A percentile compares a stretch with the other conserved stretches of the same genome.
Conservation (phyloP, 2,113 vertebrate genomes). For the chimpanzee (Pan troglodytes) region NHGRI_mPanTro3-v2.1_pri NC_072398.2:158761001-158761500, state of each 20-base stretch:
- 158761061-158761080: conserved; percentile 50
- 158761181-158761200: conserved; percentile 73
- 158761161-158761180: conserved; percentile 76
- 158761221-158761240: conserved; percentile 56
- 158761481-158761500: background rate
- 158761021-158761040: conserved; percentile 1
- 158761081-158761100: conserved; percentile 43
- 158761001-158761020: background rate
- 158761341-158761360: conserved; percentile 7
- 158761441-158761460: background rate
- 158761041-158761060: conserved; percentile 10
- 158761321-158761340: background rate
- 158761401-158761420: background rate
- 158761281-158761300: conserved; percentile 51
- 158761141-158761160: conserved; percentile 48
- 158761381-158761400: background rate
- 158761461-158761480: background rate
- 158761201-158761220: conserved; percentile 57
- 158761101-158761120: conserved; percentile 43
- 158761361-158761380: background rate
- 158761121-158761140: conserved; percentile 61
- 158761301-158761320: conserved; percentile 11
- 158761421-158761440: background rate
- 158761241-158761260: conserved; percentile 48
- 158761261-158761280: conserved; percentile 50